Percentiles rank a stretch among this genome's conserved stretches.
These are phyloP conservation scores for Rallus crepitans DNA, from an alignment of 2,797 vertebrate species.

Conservation along the genomic window DNA sequence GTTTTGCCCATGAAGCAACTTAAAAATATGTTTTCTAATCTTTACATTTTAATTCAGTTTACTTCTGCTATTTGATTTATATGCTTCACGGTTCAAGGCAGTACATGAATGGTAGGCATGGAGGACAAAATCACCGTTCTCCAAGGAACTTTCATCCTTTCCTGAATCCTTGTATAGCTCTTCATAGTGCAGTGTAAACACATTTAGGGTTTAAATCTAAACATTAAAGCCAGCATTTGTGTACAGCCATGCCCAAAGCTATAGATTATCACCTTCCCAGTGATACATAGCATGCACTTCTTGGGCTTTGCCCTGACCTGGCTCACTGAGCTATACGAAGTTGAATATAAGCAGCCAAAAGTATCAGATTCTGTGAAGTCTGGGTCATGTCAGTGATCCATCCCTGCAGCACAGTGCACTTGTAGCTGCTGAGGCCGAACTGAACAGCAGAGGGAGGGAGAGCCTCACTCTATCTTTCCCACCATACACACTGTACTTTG, in stretches of 20 bases:
- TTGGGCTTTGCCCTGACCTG: neutral
- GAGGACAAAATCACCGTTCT: neutral
- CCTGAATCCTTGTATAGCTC: neutral
- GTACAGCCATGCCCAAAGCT: neutral
- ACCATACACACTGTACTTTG: neutral
- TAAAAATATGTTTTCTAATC: neutral
- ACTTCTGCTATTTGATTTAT: neutral
- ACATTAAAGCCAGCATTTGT: neutral
- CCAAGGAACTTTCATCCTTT: neutral
- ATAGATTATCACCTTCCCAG: neutral
- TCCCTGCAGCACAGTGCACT: neutral
- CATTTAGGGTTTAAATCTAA: neutral
- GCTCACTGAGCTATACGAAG: neutral
- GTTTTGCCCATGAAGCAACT: neutral
- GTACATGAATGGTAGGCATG: neutral
- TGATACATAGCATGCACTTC: neutral
- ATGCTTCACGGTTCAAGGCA: neutral
- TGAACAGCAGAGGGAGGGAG: neutral
- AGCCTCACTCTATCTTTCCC: neutral
- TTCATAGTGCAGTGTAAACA: neutral
- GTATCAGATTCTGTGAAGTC: neutral
- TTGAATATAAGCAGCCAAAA: neutral
- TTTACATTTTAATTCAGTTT: neutral
- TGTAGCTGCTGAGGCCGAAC: neutral
- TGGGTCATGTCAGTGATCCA: neutral